Percentiles rank a stretch among this genome's conserved stretches.
These are phyloP conservation scores for Scomber japonicus DNA, from an alignment of 2,113 vertebrate species.

Conservation along the genomic window DNA sequence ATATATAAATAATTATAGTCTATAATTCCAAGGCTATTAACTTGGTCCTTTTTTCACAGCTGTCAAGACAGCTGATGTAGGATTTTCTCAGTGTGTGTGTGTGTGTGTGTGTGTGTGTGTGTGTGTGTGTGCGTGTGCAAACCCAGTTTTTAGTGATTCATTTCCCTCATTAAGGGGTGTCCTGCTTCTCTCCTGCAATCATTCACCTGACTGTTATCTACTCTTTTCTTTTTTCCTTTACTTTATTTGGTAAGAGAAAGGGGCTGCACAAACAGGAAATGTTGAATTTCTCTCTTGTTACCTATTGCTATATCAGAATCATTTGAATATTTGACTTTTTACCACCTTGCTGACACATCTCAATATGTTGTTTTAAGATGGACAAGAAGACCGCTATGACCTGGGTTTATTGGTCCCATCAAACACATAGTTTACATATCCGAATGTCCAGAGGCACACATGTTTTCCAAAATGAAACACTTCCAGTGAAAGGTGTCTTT, in stretches of 20 bases:
- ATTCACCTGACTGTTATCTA: conserved; percentile 31
- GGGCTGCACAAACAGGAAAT: not conserved
- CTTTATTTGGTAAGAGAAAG: no score
- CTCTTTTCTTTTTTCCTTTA: conserved; percentile 21
- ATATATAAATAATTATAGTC: not conserved
- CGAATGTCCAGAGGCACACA: not conserved
- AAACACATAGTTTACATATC: not conserved
- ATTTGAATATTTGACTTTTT: not conserved
- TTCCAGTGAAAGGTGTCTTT: not conserved
- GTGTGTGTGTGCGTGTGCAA: conserved; percentile 18
- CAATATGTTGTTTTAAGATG: not conserved
- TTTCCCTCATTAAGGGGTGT: conserved; percentile 54
- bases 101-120: conserved; percentile 12
- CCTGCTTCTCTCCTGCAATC: conserved; percentile 41
- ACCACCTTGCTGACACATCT: not conserved
- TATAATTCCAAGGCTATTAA: conserved; percentile 49
- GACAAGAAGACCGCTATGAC: not conserved
- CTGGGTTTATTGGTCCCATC: not conserved
- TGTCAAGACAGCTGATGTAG: conserved; percentile 24
- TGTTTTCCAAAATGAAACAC: not conserved
- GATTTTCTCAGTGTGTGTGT: conserved; percentile 1
- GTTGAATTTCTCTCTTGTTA: not conserved
- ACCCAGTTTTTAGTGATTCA: conserved; percentile 49
- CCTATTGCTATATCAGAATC: not conserved
- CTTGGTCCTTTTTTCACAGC: conserved; percentile 9